Conservation (phyloP, 2,797 vertebrate genomes). For the Synanceia verrucosa region DNA sequence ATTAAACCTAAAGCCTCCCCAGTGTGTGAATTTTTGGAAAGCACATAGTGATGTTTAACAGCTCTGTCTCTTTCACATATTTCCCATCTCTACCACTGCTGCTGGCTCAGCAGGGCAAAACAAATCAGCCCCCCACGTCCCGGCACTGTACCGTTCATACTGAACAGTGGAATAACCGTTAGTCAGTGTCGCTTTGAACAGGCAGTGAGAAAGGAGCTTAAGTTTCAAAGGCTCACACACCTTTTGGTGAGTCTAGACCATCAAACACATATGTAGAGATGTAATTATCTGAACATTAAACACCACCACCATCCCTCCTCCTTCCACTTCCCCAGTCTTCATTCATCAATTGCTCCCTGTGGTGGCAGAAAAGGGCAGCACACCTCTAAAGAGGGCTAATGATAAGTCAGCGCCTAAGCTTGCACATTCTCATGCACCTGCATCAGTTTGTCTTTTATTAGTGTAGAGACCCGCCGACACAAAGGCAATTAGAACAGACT, state of each 20-base stretch:
- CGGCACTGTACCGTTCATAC: background rate
- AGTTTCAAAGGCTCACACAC: constrained; percentile 2
- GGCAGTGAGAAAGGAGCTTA: too few relatives aligned
- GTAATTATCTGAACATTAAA: constrained; percentile 74
- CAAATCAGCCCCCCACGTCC: background rate
- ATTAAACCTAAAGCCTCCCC: background rate
- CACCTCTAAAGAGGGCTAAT: constrained; percentile 72
- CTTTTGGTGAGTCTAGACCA: constrained; percentile 36
- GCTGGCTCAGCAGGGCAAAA: background rate
- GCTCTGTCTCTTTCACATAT: background rate
- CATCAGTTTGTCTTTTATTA: constrained; percentile 72
- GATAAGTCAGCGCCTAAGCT: constrained; percentile 62
- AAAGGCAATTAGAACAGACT: constrained; percentile 75
- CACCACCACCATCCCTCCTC: constrained; percentile 14
- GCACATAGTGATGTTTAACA: background rate
- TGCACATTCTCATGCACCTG: constrained; percentile 67
- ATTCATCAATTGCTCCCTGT: constrained; percentile 71
- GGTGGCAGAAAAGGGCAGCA: constrained; percentile 71
- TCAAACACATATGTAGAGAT: constrained; percentile 64
- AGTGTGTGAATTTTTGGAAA: background rate
- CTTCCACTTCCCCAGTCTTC: constrained; percentile 40
- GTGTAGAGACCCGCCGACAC: constrained; percentile 67
- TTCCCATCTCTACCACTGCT: background rate
- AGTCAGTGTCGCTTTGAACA: background rate
- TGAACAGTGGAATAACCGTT: background rate